Conservation (phyloP, 1,140 invertebrate genomes). For the Calephelis nemesis region DNA sequence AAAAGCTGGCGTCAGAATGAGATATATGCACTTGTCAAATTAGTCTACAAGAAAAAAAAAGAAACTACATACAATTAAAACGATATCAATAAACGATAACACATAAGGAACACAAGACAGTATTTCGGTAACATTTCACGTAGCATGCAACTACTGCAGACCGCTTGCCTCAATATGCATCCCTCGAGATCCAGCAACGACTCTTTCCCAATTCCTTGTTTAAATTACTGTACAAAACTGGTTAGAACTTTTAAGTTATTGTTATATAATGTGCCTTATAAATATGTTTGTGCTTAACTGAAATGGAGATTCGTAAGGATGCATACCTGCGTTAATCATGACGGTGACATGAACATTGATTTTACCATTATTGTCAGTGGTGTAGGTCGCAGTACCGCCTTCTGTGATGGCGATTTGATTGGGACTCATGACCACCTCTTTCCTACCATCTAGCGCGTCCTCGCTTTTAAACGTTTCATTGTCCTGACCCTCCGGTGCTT, state of each 20-base stretch:
- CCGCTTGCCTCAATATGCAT: conserved; percentile 77
- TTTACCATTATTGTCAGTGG: conserved; percentile 90
- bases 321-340: conserved; percentile 84
- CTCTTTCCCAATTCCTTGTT: conserved; percentile 42
- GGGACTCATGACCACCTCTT: conserved; percentile 60
- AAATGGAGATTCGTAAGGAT: conserved; percentile 69
- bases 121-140: conserved; percentile 22
- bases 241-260: conserved; percentile 30
- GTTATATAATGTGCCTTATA: conserved; percentile 57
- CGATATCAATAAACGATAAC: conserved; percentile 23
- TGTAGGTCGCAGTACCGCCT: conserved; percentile 79
- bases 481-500: conserved; percentile 89
- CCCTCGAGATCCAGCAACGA: conserved; percentile 58
- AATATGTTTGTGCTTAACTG: conserved; percentile 45
- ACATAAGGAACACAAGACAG: conserved; percentile 31
- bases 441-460: conserved; percentile 81
- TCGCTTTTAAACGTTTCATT: conserved; percentile 83
- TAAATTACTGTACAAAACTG: conserved; percentile 37
- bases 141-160: conserved; percentile 60
- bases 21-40: no score
- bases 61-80: neutral
- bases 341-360: conserved; percentile 93
- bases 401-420: conserved; percentile 73
- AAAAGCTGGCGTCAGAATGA: no score
- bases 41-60: no score